Conservation (phyloP, 2,113 vertebrate genomes). For the Crotalus horridus region DNA sequence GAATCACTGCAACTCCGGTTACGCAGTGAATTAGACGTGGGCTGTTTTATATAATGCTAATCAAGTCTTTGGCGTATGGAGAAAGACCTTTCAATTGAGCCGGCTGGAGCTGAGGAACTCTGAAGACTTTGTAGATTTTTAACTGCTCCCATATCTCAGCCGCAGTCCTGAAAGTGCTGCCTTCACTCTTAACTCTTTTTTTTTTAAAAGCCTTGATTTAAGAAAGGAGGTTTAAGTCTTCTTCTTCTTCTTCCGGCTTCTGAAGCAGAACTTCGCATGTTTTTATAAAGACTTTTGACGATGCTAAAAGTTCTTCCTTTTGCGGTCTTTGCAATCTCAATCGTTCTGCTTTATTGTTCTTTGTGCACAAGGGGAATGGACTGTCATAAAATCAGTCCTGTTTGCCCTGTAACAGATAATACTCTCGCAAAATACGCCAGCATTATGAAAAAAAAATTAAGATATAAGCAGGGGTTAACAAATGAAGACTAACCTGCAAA, state of each 20-base stretch:
- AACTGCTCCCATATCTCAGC: slow-evolving; percentile 61
- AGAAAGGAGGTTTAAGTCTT: slow-evolving; percentile 1
- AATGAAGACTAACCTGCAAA: slow-evolving; percentile 53
- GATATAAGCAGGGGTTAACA: slow-evolving; percentile 37
- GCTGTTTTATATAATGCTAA: slow-evolving; percentile 79
- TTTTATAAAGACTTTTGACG: not conserved
- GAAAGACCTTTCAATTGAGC: slow-evolving; percentile 73
- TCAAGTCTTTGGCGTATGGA: slow-evolving; percentile 73
- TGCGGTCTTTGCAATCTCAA: not conserved
- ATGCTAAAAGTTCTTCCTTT: not conserved
- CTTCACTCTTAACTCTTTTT: slow-evolving; percentile 51
- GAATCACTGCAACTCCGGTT: slow-evolving; percentile 79
- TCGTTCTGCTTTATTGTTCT: not conserved
- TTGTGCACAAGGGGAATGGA: too few species aligned
- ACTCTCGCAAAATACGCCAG: not conserved
- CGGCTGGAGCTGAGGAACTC: slow-evolving; percentile 70
- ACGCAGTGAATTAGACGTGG: slow-evolving; percentile 77
- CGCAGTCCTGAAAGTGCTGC: slow-evolving; percentile 43
- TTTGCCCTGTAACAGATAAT: not conserved
- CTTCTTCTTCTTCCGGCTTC: slow-evolving; percentile 7
- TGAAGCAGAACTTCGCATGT: not conserved
- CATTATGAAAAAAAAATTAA: not conserved
- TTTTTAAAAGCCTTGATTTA: slow-evolving; percentile 38
- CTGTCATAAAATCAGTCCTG: not conserved
- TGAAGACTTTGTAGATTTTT: slow-evolving; percentile 67